Base-by-base conservation (phyloP, 2,797 vertebrate species). In the Oreochromis grahami region DNA sequence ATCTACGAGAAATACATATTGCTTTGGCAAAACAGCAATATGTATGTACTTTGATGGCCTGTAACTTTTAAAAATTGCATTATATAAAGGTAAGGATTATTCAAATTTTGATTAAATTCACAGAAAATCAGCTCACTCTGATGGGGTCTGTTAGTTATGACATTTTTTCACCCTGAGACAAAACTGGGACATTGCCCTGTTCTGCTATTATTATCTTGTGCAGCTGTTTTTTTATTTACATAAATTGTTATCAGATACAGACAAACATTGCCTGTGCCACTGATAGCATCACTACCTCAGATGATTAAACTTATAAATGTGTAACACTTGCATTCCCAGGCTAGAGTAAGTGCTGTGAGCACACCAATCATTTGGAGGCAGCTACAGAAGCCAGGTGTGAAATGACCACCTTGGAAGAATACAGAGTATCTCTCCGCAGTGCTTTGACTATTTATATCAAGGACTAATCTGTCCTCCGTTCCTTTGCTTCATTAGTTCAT, bases 401-500 rank as follows among this genome's bases (percentile, higher is more conserved):
- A 84, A 79, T 5, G 36, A 74, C 87, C 83, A 83, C 89, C 86
- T 88, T 86, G 15, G 60, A 86, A 70, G 78, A 89, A 90, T 89
- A 82, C 76, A 48, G 77, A 89, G 48, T 80, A 24, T 87, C 82
- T 90, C 82, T 80, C 81, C 70, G 79, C 48, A 82, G 84, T 87
- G 80, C 77, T 86, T 80, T 55, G 56, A 56, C 80, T 92, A 87
- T 93, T 89, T 90, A 88, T 86, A 90, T 86, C 78, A 80, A 82
- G 68, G 81, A 87, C 81, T 87, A 83, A 82, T 87, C 79, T 76
- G 26, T 84, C 76, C 50, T 26, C 55, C 15, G 5, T 77, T 76
- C 79, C 58, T 84, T 77, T 70, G 82, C 84, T 93, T 87, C 87
- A 91, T 85, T 88, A 90, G 83, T 82, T 88, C 83, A 83, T 88